Base-by-base conservation (phyloP, 2,888 invertebrate species). In the Yponomeuta malinellus region DNA sequence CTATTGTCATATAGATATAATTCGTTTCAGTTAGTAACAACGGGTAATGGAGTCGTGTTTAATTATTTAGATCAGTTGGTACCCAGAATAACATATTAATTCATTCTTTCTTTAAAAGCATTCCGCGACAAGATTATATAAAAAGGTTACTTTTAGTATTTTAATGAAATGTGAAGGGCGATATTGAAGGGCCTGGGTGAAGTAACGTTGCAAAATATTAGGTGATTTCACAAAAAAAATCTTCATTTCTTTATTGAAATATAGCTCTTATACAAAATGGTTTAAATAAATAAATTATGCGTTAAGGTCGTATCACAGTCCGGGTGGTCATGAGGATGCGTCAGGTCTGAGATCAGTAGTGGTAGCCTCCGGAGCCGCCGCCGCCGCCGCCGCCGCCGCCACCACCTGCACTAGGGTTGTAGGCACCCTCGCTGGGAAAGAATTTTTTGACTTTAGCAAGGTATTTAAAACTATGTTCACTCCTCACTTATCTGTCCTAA, bases 261-360 rank as follows among this genome's bases (percentile, higher is more conserved):
- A 59, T 59, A 15, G 52, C 52, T 59, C 52, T 59, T 59, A 59
- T 15, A 15, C 15, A 59, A 59, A 15, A 59, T 2, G 10, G n/a
- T 31, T 31, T 64, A 29, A 31, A 64, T 64, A 31, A 64, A 31
- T 64, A 64, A 31, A 59, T 59, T 15, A 59, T 15, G 3, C 4
- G 43, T 10, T 37, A 68, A 37, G 33, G 85, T 88, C 85, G 85
- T 90, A 90, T 90, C 90, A 90, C 90, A 90, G 90, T 87, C 82
- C 82, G 73, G 72, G 71, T 63, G 74, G 74, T 75, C 74, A 73
- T 77, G 71, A 72, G 72, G 74, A 67, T 73, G 29, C 2, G 12
- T 69, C 73, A 76, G 8, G 43, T 43, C 8, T 83, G 85, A 87
- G 86, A 87, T 90, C 84, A 88, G 77, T 90, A 91, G 76, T 88